phyloP scores from a whole-genome alignment of 1,140 invertebrate species.

The Caerostris darwini region DNA sequence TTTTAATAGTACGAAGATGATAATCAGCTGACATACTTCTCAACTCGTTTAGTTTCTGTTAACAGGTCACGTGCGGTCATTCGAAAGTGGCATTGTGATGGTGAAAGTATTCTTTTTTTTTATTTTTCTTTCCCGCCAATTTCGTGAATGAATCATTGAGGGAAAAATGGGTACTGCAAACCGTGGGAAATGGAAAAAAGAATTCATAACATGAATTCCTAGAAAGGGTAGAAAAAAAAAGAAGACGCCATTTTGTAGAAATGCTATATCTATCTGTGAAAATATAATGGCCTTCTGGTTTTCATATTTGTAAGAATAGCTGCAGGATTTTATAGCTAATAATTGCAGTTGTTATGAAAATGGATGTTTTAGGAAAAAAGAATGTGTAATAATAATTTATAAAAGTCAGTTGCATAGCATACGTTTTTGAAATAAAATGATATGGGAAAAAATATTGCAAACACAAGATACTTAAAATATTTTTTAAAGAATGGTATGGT shows the following conservation, averaged over 20 bases:
- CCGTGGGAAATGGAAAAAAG: slow-evolving; percentile 43
- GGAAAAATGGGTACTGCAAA: slow-evolving; percentile 39
- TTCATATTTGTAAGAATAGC: not conserved
- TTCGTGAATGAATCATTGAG: slow-evolving; percentile 50
- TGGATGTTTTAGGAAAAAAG: not conserved
- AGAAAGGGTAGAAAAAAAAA: not conserved
- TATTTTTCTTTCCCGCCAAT: not conserved
- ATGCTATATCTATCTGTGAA: not conserved
- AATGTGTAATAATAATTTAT: not conserved
- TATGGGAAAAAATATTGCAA: no score
- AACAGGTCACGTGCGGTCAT: slow-evolving; percentile 40
- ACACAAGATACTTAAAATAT: no score
- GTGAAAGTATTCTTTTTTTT: not conserved
- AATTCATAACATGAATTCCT: slow-evolving; percentile 18
- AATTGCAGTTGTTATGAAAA: not conserved
- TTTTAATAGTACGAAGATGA: not conserved
- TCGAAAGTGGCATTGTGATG: slow-evolving; percentile 35
- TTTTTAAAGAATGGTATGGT: no score
- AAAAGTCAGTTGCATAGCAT: no score
- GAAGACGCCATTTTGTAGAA: not conserved
- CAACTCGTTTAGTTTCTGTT: slow-evolving; percentile 17
- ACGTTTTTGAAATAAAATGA: no score
- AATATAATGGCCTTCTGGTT: not conserved
- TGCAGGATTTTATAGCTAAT: not conserved
- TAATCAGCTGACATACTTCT: slow-evolving; percentile 42